Base-by-base conservation (phyloP, 2,113 vertebrate species). In the Lipophrys pholis region DNA sequence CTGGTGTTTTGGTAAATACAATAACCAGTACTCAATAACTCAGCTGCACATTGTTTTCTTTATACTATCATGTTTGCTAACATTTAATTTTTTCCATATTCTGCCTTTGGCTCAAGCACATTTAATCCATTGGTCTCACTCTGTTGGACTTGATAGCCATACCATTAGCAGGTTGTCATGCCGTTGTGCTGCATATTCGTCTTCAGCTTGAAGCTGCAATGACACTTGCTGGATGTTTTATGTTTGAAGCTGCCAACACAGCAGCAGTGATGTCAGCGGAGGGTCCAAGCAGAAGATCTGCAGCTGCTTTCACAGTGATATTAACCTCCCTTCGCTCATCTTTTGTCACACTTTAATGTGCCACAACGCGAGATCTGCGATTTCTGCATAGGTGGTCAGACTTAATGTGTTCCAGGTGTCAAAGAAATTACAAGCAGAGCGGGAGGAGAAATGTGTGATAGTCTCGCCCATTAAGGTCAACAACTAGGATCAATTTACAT, bases 321-420 rank as follows among this genome's bases (percentile, higher is more conserved):
- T 61, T 75, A 36, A 59, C 88, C 71, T 75, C 45, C 54, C 16
- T 38, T 71, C 17, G 30, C 72, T 87, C 67, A 59, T 70, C 41
- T 67, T 76, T 79, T 76, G 74, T 86, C 73, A 41, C 56, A 38
- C 67, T 78, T 80, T 81, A 87, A 88, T 86, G 43, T 57, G 50
- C 60, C 12, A 63, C 82, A 80, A 78, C 81, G 70, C 43, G 69
- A 83, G 73, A 82, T 84, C 52, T 65, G 43, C 49, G 16, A 53
- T 66, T 49, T 50, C 65, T 58, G 67, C 54, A 50, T 10, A 39
- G 53, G 38, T 64, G 9, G 52, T 50, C 8, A 3, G 46, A 53
- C 36, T 46, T 12, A 53, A 74, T 59, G 67, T 56, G 43, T 74
- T 54, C 1, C 36, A 79, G 41, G 63, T 68, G 61, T 77, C 71